Evolutionary conservation across 2,888 invertebrate genomes (phyloP), one percentile per base, ranked within the genome.

Genomic region (Petrophora chlorosata): DNA sequence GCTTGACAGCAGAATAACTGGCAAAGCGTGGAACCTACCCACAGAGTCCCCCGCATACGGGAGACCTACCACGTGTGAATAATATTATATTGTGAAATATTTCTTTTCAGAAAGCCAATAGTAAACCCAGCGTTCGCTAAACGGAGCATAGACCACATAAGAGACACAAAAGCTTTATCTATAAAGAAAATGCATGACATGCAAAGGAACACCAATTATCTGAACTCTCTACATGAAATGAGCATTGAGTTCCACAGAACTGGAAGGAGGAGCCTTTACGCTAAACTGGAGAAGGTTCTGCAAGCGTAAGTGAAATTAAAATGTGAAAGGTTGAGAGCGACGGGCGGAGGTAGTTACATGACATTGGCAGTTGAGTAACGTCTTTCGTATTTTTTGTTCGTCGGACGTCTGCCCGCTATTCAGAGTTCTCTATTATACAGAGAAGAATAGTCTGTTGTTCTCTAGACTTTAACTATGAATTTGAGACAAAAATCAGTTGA

Each of bases 231-330:
- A 42, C 78, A 83, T 23, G 59, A 70, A 40, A 64, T 66, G 7
- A 77, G 70, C 53, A 68, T 89, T 10, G 83, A 91, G 52, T 91
- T 92, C 57, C 93, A 94, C 72, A 91, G 93, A 62, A 76, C 91
- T 46, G 93, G 92, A 42, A 90, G 93, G 67, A 85, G 92, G 56
- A 91, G 91, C 59, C 79, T 94, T 39, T 94, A 93, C 74, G 82
- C 67, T 30, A 94, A 93, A 78, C 70, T 94, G 33, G 93, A 94
- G 76, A 90, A 85, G 61, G 90, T 94, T 70, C 79, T 94, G 50
- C 85, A 89, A 65, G 91, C 92, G 94, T 94, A 82, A 92, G 93
- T 92, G 19, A 47, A 61, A 60, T 44, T 43, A 39, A 41, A 52
- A 41, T 62, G 45, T 53, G 13, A 50, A 54, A 50, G 29, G 15